Evolutionary conservation across 1,140 invertebrate species (phyloP).

Genomic region (Drosophila tani): DNA sequence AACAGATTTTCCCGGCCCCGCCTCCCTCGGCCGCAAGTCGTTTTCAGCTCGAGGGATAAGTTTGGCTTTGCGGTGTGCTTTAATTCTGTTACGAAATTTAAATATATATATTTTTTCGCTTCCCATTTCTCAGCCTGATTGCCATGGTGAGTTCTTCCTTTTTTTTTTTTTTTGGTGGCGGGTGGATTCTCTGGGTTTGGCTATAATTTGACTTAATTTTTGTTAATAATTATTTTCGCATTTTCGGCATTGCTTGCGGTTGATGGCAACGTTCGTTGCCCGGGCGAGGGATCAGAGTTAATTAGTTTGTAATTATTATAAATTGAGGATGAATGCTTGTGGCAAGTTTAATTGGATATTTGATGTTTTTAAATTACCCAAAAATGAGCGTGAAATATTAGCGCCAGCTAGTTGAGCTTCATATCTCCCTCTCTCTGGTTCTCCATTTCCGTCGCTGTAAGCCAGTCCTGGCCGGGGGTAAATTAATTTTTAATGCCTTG

Average conservation of each 20-base stretch:
- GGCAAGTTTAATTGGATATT: conserved; percentile 84
- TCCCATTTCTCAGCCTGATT: conserved; percentile 51
- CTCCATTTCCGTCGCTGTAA: conserved; percentile 16
- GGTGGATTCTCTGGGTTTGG: conserved; percentile 26
- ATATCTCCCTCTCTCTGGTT: not conserved
- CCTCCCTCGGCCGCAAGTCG: conserved; percentile 18
- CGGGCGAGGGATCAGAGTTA: conserved; percentile 74
- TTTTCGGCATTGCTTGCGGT: conserved; percentile 77
- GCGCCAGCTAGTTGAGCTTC: conserved; percentile 16
- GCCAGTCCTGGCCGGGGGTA: conserved; percentile 64
- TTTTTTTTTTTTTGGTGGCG: conserved; percentile 3
- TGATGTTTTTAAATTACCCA: conserved; percentile 79
- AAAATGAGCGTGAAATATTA: conserved; percentile 75
- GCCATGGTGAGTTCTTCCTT: conserved; percentile 40
- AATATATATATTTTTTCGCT: conserved; percentile 45
- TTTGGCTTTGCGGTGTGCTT: conserved; percentile 45
- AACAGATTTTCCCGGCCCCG: conserved; percentile 56
- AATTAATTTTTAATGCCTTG: conserved; percentile 81
- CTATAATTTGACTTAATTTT: conserved; percentile 81
- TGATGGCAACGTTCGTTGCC: conserved; percentile 59
- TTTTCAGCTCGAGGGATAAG: conserved; percentile 48
- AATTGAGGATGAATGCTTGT: conserved; percentile 84
- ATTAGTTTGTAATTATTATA: conserved; percentile 84
- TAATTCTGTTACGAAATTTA: conserved; percentile 70
- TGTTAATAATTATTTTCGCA: conserved; percentile 83